Base-by-base conservation (phyloP, 2,888 invertebrate genomes). In the Brachypalpus laphriformis region DNA sequence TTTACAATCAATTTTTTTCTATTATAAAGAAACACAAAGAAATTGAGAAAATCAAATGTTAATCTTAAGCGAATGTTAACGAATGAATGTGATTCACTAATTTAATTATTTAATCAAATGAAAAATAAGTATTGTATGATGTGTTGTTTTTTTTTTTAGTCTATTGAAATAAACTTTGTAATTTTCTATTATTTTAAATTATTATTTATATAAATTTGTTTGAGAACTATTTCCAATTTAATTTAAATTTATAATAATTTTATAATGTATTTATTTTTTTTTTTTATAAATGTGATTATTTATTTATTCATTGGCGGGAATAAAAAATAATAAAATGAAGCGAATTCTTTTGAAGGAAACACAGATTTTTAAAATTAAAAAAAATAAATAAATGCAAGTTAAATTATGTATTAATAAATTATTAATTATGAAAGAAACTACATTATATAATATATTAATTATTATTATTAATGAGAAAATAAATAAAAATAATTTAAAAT, bases 51-150 rank as follows among this genome's bases (percentile, higher is more conserved):
- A 34, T 40, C 37, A 57, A 65, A 70, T 45, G 34, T 49, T 72
- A 83, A 51, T 81, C 54, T 71, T 85, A 85, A 81, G 75, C n/a
- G 80, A 81, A 63, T 81, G 75, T 68, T 81, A 54, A 71, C 28
- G 85, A 71, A 85, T 85, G 81, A 81, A 85, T 85, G 85, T 76
- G 85, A 81, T 66, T 76, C 18, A 76, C 71, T 70, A 54, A 85
- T 56, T 74, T 51, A 68, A 74, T 74, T 59, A 68, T 61, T 65
- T 47, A 61, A 61, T 31, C 16, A 71, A 37, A 51, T 22, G 22
- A 54, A 75, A 37, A 47, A 20, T n/a, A 65, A 16, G 8, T 45
- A 20, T 42, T 47, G 76, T 57, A 40, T 57, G 68, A 18, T n/a
- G n/a, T n/a, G 16, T 28, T 37, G 31, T 59, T 31, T 22, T 59